Evolutionary conservation across 2,888 invertebrate species (phyloP).

Genomic region (Ennomos fuscantarius): DNA sequence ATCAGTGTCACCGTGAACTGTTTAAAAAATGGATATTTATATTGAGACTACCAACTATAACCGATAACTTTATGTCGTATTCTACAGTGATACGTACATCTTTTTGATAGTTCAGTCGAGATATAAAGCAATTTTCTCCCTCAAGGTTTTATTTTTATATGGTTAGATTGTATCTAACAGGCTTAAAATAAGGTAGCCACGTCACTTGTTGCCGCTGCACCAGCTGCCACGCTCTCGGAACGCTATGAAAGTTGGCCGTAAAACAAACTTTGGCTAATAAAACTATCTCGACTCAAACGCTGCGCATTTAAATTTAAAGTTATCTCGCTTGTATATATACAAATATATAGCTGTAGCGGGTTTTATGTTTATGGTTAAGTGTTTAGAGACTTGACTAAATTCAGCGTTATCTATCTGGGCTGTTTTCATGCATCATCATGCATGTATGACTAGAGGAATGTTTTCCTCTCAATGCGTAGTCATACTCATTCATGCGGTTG

Average conservation of each 20-base stretch:
- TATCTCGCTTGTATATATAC: conserved; percentile 13
- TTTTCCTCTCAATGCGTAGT: too few species aligned
- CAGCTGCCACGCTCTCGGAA: conserved; percentile 25
- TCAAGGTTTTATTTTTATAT: neutral
- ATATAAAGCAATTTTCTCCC: too few species aligned
- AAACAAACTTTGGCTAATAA: conserved; percentile 32
- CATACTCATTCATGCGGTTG: too few species aligned
- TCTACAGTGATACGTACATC: too few species aligned
- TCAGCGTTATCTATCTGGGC: neutral
- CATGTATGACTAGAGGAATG: too few species aligned
- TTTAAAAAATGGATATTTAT: too few species aligned
- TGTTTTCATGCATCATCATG: too few species aligned
- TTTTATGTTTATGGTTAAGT: conserved; percentile 5
- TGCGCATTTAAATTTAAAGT: conserved; percentile 30
- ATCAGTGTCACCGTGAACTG: too few species aligned
- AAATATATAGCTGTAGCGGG: neutral
- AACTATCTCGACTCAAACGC: conserved; percentile 32
- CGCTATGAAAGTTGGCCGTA: conserved; percentile 28
- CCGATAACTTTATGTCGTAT: too few species aligned
- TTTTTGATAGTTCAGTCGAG: too few species aligned
- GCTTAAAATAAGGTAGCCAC: conserved; percentile 9
- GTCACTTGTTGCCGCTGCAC: conserved; percentile 37
- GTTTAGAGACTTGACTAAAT: too few species aligned
- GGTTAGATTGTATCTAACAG: neutral
- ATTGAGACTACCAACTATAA: too few species aligned